Base-by-base conservation (phyloP, 1,140 invertebrate species). In the Neodiprion virginianus region DNA sequence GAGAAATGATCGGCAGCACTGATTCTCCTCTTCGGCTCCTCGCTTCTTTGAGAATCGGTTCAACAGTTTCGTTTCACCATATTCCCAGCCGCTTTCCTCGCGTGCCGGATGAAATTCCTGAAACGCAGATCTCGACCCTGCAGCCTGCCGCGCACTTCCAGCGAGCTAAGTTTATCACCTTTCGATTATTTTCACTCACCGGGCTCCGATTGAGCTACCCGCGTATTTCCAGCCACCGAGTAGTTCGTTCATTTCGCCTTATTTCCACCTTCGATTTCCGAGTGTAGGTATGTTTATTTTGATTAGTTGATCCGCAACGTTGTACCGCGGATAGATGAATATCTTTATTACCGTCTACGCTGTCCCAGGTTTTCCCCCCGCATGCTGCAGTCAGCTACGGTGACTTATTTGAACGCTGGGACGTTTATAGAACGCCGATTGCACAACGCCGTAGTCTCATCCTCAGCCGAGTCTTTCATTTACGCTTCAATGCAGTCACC, bases 401-500 rank as follows among this genome's bases (percentile, higher is more conserved):
- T 61, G 53, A 61, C 53, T 61, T 8, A 61, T 61, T 61, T 8
- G 53, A 61, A 61, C 8, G 3, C 53, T 8, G 53, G 11, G 53
- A 61, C 53, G 53, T 61, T 61, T 61, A 61, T 61, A 61, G 53
- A 61, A 61, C 53, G n/a, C 53, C 53, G 53, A 61, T 61, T 61
- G 53, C 53, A 61, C 53, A 61, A 61, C 53, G 53, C 53, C 5
- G 11, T 4, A 12, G 53, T 8, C 53, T 61, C 53, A 61, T 61
- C 53, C 28, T 40, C 28, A 40, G 28, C 28, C 28, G 28, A 40
- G 28, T 40, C 53, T 61, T 61, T 61, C 53, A 61, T 61, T 61
- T 61, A 61, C 53, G 8, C 53, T 9, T 40, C 28, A 40, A 40
- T 40, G 28, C 28, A 5, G 28, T 40, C 28, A 2, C 28, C 5